Base-by-base conservation (phyloP, 2,797 vertebrate species). In the Falco concolor region DNA sequence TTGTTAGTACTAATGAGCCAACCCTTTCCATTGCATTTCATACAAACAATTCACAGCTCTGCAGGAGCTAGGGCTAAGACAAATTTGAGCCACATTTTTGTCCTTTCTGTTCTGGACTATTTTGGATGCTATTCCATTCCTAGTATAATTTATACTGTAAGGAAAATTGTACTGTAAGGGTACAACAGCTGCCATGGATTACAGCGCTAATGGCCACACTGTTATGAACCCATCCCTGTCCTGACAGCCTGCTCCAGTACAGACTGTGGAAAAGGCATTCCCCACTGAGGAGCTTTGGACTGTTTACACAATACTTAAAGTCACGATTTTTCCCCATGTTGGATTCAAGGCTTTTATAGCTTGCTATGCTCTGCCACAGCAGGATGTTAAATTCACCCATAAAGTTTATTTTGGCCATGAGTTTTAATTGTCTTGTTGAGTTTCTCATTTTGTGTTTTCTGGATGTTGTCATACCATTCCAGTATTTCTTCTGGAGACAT, bases 401-500 rank as follows among this genome's bases (percentile, higher is more conserved):
- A 34, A 60, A 34, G 18, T 96, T 94, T 95, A 90, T 79, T 80
- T 90, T 95, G 60, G 49, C 63, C 16, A 2, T 59, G 44, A 87
- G 63, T 81, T 95, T 73, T 65, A 81, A 83, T 93, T 88, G 77
- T 82, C 85, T 67, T 61, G 14, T 12, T 78, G 57, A 84, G 47
- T 73, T 91, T 84, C 77, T 84, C 13, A 7, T 76, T 89, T 91
- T 89, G 13, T 21, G 4, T 91, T 93, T 93, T 88, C 70, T 94
- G 52, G 63, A 45, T 80, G 36, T 53, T 83, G 54, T 80, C 56
- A 32, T 84, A 45, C 2, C 0, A 40, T 84, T 94, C 25, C 56
- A 49, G 25, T 87, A 74, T 95, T 87, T 87, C 74, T 95, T 96
- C 83, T 68, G 56, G 81, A 90, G 42, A 32, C 25, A 57, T 89